Evolutionary conservation across 1,140 invertebrate genomes (phyloP).

Genomic region (Bombus terrestris): DNA sequence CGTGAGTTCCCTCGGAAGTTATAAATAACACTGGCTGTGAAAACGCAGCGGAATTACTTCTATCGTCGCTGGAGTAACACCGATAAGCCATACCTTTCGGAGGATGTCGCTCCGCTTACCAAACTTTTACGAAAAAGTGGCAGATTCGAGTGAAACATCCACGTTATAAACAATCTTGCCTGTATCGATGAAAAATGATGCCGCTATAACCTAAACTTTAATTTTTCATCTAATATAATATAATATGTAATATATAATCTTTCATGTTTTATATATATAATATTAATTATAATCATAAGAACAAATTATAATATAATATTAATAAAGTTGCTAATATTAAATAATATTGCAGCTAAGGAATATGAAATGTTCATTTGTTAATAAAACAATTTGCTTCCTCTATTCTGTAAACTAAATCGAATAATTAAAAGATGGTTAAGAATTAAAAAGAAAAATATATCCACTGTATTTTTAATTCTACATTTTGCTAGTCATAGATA

Average conservation of each 20-base stretch:
- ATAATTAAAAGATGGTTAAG: too few relatives aligned
- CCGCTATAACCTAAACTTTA: too few relatives aligned
- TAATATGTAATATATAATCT: not conserved
- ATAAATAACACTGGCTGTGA: slow-evolving; percentile 52
- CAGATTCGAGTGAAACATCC: slow-evolving; percentile 12
- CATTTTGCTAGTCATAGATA: not conserved
- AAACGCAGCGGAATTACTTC: slow-evolving; percentile 54
- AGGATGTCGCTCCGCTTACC: slow-evolving; percentile 9
- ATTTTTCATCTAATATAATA: not conserved
- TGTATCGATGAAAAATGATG: not conserved
- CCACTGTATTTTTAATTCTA: too few relatives aligned
- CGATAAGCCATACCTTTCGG: slow-evolving; percentile 15
- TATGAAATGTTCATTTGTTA: too few relatives aligned
- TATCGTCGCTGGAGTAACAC: slow-evolving; percentile 22
- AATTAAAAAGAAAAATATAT: not conserved
- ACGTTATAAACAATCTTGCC: slow-evolving; percentile 6
- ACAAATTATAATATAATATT: too few relatives aligned
- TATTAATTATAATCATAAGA: too few relatives aligned
- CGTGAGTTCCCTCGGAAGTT: slow-evolving; percentile 9
- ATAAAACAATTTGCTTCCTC: too few relatives aligned
- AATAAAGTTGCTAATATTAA: too few relatives aligned
- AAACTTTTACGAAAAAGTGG: not conserved
- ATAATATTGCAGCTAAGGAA: too few relatives aligned
- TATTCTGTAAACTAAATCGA: too few relatives aligned
- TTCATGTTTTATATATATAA: too few relatives aligned